Evolutionary conservation across 2,888 invertebrate genomes (phyloP).

Genomic region (Lasioglossum zephyrum): DNA sequence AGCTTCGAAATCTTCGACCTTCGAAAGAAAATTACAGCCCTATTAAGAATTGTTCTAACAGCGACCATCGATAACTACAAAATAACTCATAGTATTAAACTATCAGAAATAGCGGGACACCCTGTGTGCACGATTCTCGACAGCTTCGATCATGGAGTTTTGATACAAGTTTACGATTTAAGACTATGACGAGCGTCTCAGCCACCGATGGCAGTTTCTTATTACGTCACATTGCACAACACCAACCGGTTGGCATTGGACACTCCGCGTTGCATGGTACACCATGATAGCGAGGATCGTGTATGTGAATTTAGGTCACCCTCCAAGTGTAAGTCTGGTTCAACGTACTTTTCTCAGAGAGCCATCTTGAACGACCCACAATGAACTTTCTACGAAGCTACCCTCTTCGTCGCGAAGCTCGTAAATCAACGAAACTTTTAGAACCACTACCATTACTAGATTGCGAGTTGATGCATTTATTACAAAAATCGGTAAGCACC

Average conservation of each 20-base stretch:
- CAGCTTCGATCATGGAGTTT: neutral
- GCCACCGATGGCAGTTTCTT: slow-evolving; percentile 11
- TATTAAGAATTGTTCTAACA: no score
- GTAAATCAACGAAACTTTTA: neutral
- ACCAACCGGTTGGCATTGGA: slow-evolving; percentile 59
- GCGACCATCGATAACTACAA: no score
- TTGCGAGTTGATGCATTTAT: no score
- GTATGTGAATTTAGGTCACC: slow-evolving; percentile 56
- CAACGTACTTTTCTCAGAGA: slow-evolving; percentile 26
- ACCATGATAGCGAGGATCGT: slow-evolving; percentile 23
- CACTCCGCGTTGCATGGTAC: slow-evolving; percentile 33
- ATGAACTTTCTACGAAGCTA: neutral
- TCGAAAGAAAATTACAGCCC: no score
- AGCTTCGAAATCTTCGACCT: no score
- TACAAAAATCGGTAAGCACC: neutral
- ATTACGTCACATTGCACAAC: slow-evolving; percentile 60
- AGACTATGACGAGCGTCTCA: slow-evolving; percentile 12
- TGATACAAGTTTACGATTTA: neutral
- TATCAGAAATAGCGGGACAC: neutral
- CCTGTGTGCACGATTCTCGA: neutral
- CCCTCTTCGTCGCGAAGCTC: neutral
- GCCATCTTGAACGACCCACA: neutral
- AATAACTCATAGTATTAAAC: neutral
- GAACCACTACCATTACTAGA: neutral
- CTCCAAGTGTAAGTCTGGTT: slow-evolving; percentile 46